Conservation (phyloP, 2,888 invertebrate genomes). For the Serrognathus titanus region DNA sequence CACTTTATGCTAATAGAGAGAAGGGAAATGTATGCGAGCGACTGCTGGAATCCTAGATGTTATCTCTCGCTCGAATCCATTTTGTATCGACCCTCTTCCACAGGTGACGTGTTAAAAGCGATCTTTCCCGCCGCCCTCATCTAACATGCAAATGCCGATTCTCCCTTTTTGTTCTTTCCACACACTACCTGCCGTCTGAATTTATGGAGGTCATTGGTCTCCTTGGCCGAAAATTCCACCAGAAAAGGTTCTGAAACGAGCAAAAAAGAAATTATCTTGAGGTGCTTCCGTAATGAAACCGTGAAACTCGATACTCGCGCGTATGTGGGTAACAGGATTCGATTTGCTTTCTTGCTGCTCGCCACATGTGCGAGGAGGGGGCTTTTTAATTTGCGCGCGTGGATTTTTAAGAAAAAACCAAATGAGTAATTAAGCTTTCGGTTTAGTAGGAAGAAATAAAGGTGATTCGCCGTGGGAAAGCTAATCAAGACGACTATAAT, state of each 20-base stretch:
- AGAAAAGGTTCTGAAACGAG: conserved; percentile 3
- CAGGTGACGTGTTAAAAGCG: conserved; percentile 29
- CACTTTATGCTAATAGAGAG: conserved; percentile 18
- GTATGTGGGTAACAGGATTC: too few relatives aligned
- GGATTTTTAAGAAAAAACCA: too few relatives aligned
- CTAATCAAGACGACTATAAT: too few relatives aligned
- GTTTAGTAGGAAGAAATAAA: too few relatives aligned
- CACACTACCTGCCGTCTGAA: conserved; percentile 27
- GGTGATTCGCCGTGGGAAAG: too few relatives aligned
- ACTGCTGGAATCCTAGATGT: conserved; percentile 18
- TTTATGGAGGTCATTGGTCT: conserved; percentile 22
- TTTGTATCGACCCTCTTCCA: conserved; percentile 22
- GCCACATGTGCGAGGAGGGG: too few relatives aligned
- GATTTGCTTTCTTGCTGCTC: too few relatives aligned
- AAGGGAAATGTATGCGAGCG: conserved; percentile 13
- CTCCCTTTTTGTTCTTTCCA: conserved; percentile 25
- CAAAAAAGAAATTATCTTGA: background rate
- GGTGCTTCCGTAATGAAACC: too few relatives aligned
- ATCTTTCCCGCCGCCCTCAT: conserved; percentile 25
- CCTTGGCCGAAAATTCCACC: conserved; percentile 14
- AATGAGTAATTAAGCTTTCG: too few relatives aligned
- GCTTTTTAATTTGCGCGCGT: too few relatives aligned
- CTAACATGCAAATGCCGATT: conserved; percentile 31
- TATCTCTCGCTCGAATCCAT: conserved; percentile 18
- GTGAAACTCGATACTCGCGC: too few relatives aligned